phyloP scores from a whole-genome alignment of 2,797 vertebrate species.

The Eremophila alpestris region DNA sequence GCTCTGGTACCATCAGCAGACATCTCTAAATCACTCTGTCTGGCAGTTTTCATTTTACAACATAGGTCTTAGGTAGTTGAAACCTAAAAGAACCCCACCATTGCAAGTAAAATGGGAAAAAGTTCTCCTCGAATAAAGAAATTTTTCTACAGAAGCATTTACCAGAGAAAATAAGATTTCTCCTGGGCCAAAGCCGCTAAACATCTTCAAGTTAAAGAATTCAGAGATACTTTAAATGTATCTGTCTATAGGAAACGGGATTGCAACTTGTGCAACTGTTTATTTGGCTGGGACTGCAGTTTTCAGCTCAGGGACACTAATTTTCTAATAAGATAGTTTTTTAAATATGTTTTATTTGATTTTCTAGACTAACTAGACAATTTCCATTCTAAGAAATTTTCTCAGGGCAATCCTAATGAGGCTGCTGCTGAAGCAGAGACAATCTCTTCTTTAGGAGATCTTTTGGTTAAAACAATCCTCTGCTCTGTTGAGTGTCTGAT shows the following conservation, averaged over 20 bases:
- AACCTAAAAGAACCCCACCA: fast-evolving
- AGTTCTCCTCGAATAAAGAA: not conserved
- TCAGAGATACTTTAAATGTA: not conserved
- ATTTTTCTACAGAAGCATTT: not conserved
- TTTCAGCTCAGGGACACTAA: not conserved
- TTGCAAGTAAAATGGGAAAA: not conserved
- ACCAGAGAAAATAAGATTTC: not conserved
- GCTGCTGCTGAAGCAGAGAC: not conserved
- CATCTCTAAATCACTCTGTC: not conserved
- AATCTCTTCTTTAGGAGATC: not conserved
- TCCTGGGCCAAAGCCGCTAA: not conserved
- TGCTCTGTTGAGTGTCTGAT: not conserved
- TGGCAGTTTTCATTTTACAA: not conserved
- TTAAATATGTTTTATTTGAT: not conserved
- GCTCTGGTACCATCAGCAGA: not conserved
- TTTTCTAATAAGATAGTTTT: not conserved
- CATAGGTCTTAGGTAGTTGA: not conserved
- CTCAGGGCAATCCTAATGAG: not conserved
- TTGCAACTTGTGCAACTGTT: not conserved
- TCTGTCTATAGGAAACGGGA: not conserved
- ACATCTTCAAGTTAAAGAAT: not conserved
- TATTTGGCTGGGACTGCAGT: not conserved
- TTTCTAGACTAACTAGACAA: not conserved
- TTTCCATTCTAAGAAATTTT: not conserved
- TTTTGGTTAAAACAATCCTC: not conserved